Conservation (phyloP, 2,797 vertebrate species). For the Coregonus ussuriensis region DNA sequence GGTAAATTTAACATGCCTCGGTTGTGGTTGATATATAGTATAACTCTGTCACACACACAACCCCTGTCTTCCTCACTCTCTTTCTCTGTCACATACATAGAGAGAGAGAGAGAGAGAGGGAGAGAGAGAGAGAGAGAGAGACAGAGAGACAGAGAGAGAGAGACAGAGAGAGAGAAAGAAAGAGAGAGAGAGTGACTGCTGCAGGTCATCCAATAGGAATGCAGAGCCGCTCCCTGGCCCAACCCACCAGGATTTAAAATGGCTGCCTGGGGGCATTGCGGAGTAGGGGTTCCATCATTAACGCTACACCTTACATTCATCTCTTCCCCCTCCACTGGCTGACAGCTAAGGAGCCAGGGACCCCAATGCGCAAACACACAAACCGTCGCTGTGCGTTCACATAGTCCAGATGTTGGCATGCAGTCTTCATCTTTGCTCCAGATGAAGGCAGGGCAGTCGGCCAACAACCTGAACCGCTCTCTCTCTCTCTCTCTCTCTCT, state of each 20-base stretch:
- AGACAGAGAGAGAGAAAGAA: too few relatives aligned
- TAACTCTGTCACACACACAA: too few relatives aligned
- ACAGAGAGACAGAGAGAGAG: background rate
- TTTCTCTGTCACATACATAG: too few relatives aligned
- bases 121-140: too few relatives aligned
- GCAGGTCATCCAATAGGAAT: conserved; percentile 42
- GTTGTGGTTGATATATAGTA: too few relatives aligned
- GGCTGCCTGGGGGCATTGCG: conserved; percentile 53
- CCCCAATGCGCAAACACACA: conserved; percentile 21
- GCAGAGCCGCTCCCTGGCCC: conserved; percentile 34
- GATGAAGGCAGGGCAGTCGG: conserved; percentile 77
- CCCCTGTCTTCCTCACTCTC: too few relatives aligned
- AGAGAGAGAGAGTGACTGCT: conserved; percentile 24
- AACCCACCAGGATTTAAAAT: conserved; percentile 60
- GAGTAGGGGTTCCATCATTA: conserved; percentile 69
- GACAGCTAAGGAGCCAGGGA: conserved; percentile 65
- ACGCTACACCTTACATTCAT: conserved; percentile 80
- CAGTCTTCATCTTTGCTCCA: conserved; percentile 63
- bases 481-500: conserved; percentile 8
- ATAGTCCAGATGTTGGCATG: conserved; percentile 84
- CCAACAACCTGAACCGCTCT: conserved; percentile 82
- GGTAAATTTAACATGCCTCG: too few relatives aligned
- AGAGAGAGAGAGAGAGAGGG: too few relatives aligned
- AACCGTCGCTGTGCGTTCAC: conserved; percentile 73
- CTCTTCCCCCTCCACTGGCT: conserved; percentile 74